Evolutionary conservation across 1,140 invertebrate genomes (phyloP), one percentile per base, ranked within the genome.

Genomic region (Proctacanthus coquilletti): DNA sequence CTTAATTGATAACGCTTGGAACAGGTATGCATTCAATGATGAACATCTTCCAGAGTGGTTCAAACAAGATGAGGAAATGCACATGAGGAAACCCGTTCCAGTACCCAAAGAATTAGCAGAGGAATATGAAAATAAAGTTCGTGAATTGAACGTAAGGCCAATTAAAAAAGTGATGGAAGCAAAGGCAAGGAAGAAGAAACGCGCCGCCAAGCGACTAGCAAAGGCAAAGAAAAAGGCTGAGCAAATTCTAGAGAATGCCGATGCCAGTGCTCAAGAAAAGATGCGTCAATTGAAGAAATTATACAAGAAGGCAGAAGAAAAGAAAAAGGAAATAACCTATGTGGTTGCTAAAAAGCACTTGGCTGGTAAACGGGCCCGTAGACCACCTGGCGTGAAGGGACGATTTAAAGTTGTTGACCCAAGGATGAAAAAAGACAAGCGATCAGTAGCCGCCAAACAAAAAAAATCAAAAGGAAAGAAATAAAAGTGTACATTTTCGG

Each of bases 81-180:
- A 96, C 54, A 89, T 86, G 75, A 74, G 64, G 38, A 82, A 78
- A 54, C 72, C 75, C 36, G 53, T 76, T 5, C 80, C 81, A 2
- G 78, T 93, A 18, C 79, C 86, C 20, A 77, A 84, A 62, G 78
- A 78, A 53, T 55, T 81, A 4, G 66, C 74, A 0, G 67, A 76
- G 5, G 80, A 86, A 41, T 85, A 84, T 46, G 72, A 75, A 40
- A 78, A 78, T 40, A 70, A 71, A 45, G 55, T 86, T 15, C 77
- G 85, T 63, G 91, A 93, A 44, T 74, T 98, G 4, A 92, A 98
- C 64, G 81, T 80, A 0, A 66, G 88, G 36, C 89, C 95, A 11
- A 94, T 98, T 32, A 98, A 98, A 62, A 99, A 98, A 70, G 85
- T 98, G 0, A 77, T 93, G 45, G 92, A 99, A 68, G 96, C 96